Percentiles rank a stretch among this genome's conserved stretches.
These are phyloP conservation scores for Sarcophaga caerulescens DNA, from an alignment of 2,888 invertebrate genomes.

Conservation along the genomic window DNA sequence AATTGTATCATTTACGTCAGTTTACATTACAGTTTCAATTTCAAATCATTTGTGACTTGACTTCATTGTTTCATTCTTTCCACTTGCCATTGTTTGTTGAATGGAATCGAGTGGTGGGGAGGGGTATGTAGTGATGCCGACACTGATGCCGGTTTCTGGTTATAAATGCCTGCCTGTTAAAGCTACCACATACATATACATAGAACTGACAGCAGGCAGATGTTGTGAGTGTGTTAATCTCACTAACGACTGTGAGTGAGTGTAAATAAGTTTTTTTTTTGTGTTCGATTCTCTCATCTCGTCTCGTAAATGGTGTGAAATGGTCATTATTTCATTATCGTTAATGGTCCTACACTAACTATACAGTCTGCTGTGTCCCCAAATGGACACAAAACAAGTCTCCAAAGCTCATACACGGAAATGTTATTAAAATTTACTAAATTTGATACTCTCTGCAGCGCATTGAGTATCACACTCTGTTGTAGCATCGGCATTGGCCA, in stretches of 20 bases:
- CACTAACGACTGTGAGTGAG: background rate
- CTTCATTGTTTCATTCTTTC: background rate
- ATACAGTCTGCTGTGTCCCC: background rate
- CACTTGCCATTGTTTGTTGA: background rate
- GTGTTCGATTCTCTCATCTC: background rate
- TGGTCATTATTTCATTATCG: slow-evolving; percentile 67
- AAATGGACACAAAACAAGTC: slow-evolving; percentile 1
- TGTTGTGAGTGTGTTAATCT: too few relatives aligned
- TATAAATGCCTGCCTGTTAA: background rate
- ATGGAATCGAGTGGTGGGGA: background rate
- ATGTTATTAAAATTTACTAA: slow-evolving; percentile 63
- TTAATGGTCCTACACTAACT: slow-evolving; percentile 46
- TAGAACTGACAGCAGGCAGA: too few relatives aligned
- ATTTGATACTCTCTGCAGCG: slow-evolving; percentile 49
- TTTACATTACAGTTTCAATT: slow-evolving; percentile 51
- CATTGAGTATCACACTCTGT: background rate
- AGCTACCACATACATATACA: background rate
- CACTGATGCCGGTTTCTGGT: background rate
- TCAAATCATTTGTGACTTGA: slow-evolving; percentile 3
- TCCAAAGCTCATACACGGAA: slow-evolving; percentile 49
- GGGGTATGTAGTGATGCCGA: background rate
- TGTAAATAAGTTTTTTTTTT: slow-evolving; percentile 21
- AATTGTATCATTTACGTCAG: slow-evolving; percentile 61
- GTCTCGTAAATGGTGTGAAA: slow-evolving; percentile 65
- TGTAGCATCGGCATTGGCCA: background rate